phyloP scores from a whole-genome alignment of 2,888 invertebrate genomes.

The Unio pictorum region DNA sequence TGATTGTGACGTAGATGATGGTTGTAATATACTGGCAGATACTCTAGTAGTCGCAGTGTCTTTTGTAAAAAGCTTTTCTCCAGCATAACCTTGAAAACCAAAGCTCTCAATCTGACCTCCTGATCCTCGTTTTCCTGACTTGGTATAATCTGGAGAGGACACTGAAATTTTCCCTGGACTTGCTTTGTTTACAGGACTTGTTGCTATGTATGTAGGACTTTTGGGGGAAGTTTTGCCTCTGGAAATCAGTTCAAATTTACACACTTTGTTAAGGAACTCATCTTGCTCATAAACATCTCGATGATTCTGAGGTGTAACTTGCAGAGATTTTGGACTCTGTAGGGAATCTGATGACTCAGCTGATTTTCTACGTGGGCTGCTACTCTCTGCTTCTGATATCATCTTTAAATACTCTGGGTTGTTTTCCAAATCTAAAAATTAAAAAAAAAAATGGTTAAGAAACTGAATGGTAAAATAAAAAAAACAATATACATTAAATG shows the following conservation, averaged over 20 bases:
- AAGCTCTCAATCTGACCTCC: constrained; percentile 19
- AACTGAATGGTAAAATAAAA: too few species aligned
- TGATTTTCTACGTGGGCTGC: constrained; percentile 28
- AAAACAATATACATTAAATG: too few species aligned
- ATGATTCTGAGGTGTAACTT: constrained; percentile 12
- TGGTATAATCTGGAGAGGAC: constrained; percentile 23
- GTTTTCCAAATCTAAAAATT: constrained; percentile 55
- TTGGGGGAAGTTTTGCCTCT: constrained; percentile 48
- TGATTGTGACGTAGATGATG: constrained; percentile 31
- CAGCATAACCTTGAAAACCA: constrained; percentile 39
- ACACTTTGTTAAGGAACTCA: constrained; percentile 82
- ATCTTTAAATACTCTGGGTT: constrained; percentile 61
- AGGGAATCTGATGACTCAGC: constrained; percentile 19
- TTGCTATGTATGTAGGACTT: constrained; percentile 32
- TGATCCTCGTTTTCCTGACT: constrained; percentile 25
- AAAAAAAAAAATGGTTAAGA: constrained; percentile 2
- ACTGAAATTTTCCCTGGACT: constrained; percentile 23
- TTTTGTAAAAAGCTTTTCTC: constrained; percentile 66
- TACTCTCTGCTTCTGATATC: constrained; percentile 59
- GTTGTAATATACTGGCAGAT: constrained; percentile 52
- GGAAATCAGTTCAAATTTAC: constrained; percentile 78
- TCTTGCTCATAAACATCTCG: constrained; percentile 72
- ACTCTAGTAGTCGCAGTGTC: constrained; percentile 65
- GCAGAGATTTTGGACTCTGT: constrained; percentile 15
- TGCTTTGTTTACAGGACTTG: constrained; percentile 3